Conservation (phyloP, 2,113 vertebrate species). For the Lucifuga dentata region DNA sequence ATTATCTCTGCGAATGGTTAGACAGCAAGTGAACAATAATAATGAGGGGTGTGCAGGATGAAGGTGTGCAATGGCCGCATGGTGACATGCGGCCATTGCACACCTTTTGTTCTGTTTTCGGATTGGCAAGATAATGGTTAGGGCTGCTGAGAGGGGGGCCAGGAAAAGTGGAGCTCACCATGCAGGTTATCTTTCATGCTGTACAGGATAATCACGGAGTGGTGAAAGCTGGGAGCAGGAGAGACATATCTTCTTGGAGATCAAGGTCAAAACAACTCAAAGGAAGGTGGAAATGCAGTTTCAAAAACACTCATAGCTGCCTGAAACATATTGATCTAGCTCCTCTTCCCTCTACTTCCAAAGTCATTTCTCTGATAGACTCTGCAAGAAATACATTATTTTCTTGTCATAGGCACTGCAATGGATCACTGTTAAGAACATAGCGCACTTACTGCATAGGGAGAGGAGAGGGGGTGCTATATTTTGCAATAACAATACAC, state of each 20-base stretch:
- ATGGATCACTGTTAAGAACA: slow-evolving; percentile 77
- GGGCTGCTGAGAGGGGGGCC: slow-evolving; percentile 54
- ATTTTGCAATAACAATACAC: slow-evolving; percentile 66
- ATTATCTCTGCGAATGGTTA: slow-evolving; percentile 71
- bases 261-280: slow-evolving; percentile 84
- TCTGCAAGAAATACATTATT: slow-evolving; percentile 79
- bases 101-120: slow-evolving; percentile 74
- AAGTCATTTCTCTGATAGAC: slow-evolving; percentile 78
- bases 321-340: slow-evolving; percentile 81
- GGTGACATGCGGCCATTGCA: slow-evolving; percentile 60
- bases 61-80: slow-evolving; percentile 67
- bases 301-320: slow-evolving; percentile 78
- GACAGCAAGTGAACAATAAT: slow-evolving; percentile 77
- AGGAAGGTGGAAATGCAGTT: slow-evolving; percentile 80
- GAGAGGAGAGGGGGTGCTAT: slow-evolving; percentile 48
- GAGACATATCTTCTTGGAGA: slow-evolving; percentile 78
- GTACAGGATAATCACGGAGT: slow-evolving; percentile 80
- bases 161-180: slow-evolving; percentile 70
- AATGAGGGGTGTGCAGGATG: slow-evolving; percentile 69
- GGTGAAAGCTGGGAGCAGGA: slow-evolving; percentile 66
- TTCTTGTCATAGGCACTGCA: slow-evolving; percentile 78
- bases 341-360: slow-evolving; percentile 69
- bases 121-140: slow-evolving; percentile 82
- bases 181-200: slow-evolving; percentile 80
- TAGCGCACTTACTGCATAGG: slow-evolving; percentile 52